A percentile compares a stretch with the other conserved stretches of the same genome.
Conservation (phyloP, 1,140 invertebrate species). For the Teleopsis dalmanni region DNA sequence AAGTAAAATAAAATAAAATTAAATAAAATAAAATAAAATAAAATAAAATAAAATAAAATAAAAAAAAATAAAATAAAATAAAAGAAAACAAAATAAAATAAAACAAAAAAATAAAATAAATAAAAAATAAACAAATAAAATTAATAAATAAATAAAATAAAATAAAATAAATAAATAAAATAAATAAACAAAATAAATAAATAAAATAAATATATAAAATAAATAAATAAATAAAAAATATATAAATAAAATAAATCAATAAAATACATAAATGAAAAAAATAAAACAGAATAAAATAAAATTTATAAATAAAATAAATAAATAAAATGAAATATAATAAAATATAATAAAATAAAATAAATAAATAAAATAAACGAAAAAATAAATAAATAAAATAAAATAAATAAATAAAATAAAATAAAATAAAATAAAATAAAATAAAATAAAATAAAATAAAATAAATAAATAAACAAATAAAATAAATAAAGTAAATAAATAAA, state of each 20-base stretch:
- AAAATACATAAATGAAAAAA: neutral
- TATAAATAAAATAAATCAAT: neutral
- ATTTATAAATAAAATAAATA: neutral
- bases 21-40: neutral
- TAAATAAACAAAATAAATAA: neutral
- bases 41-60: too few relatives aligned
- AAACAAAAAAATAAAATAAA: neutral
- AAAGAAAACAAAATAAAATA: slow-evolving; percentile 2
- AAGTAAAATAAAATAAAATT: neutral
- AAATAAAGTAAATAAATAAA: neutral
- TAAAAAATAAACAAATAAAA: neutral
- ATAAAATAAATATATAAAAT: neutral
- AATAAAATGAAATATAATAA: neutral
- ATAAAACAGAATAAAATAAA: neutral
- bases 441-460: slow-evolving; percentile 2
- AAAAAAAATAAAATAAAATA: slow-evolving; percentile 1
- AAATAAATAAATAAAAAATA: neutral
- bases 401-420: slow-evolving; percentile 1
- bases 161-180: neutral
- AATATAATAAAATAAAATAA: neutral
- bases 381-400: neutral
- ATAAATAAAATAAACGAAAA: neutral
- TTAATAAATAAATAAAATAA: neutral
- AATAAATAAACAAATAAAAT: neutral
- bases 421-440: neutral